These are phyloP conservation scores for Austrofundulus limnaeus DNA, from an alignment of 2,113 vertebrate species.

Conservation along the genomic window DNA sequence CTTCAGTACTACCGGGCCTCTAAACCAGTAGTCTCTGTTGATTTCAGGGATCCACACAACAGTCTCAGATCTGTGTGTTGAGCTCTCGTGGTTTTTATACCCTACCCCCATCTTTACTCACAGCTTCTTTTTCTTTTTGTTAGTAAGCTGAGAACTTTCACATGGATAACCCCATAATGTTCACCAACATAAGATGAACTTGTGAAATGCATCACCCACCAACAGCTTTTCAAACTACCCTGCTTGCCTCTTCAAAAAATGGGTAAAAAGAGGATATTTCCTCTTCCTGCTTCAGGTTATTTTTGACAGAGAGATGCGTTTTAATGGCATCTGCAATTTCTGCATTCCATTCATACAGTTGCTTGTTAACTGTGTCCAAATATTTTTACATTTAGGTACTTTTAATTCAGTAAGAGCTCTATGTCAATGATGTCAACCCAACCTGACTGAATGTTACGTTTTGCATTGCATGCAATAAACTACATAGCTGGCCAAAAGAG, in stretches of 20 bases:
- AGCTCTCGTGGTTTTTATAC: constrained; percentile 37
- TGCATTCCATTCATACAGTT: background rate
- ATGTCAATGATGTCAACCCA: too few relatives aligned
- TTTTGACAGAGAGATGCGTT: constrained; percentile 2
- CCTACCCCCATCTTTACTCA: constrained; percentile 41
- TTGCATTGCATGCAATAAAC: too few relatives aligned
- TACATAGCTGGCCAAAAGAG: too few relatives aligned
- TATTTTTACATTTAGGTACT: constrained; percentile 2
- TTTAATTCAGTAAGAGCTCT: background rate
- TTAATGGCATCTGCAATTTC: background rate
- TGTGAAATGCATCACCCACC: constrained; percentile 73
- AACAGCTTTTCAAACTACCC: constrained; percentile 58
- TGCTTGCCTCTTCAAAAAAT: background rate
- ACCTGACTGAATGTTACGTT: too few relatives aligned
- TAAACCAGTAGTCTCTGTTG: constrained; percentile 68
- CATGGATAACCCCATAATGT: constrained; percentile 65
- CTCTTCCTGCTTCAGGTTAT: constrained; percentile 34
- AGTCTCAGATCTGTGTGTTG: constrained; percentile 41
- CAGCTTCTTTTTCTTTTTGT: constrained; percentile 66
- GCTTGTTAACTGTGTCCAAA: background rate
- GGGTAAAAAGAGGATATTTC: constrained; percentile 35
- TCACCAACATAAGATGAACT: constrained; percentile 61
- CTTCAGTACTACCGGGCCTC: constrained; percentile 53
- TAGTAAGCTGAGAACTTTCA: constrained; percentile 76
- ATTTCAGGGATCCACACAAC: constrained; percentile 60